Conservation (phyloP, 2,797 vertebrate species). For the Acipenser oxyrinchus region DNA sequence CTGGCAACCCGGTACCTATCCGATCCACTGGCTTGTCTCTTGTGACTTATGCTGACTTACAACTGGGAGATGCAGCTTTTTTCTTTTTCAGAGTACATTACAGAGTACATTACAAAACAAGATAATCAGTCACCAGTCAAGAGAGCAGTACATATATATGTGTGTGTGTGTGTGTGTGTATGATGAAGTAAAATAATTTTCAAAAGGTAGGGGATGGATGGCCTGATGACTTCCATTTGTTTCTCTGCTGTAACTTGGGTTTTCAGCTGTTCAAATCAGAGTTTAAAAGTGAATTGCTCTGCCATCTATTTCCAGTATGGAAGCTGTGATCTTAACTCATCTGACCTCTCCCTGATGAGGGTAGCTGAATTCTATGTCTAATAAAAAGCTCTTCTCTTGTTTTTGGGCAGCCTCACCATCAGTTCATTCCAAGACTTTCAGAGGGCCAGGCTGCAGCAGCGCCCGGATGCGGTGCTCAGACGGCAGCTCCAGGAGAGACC, state of each 20-base stretch:
- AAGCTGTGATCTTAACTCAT: slow-evolving; percentile 29
- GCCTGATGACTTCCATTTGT: no score
- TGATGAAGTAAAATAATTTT: no score
- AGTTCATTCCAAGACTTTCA: slow-evolving; percentile 68
- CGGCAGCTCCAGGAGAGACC: slow-evolving; percentile 28
- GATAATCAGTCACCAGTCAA: no score
- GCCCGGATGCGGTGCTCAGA: slow-evolving; percentile 66
- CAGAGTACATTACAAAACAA: no score
- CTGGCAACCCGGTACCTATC: no score
- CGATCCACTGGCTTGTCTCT: no score
- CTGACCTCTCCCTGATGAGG: slow-evolving; percentile 30
- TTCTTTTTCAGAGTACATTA: no score
- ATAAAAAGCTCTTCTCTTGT: slow-evolving; percentile 1
- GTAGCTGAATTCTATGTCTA: slow-evolving; percentile 17
- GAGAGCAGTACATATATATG: no score
- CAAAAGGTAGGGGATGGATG: no score
- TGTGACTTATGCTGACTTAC: no score
- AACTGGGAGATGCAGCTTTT: no score
- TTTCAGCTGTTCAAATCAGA: slow-evolving; percentile 29
- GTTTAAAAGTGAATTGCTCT: slow-evolving; percentile 46
- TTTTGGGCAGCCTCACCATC: slow-evolving; percentile 33
- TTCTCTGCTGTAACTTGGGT: slow-evolving; percentile 10
- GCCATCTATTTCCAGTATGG: slow-evolving; percentile 39
- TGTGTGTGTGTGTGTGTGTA: no score
- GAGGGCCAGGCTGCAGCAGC: slow-evolving; percentile 58